Evolutionary conservation across 2,888 invertebrate genomes (phyloP).

Genomic region (Scaptodrosophila latifasciaeformis): DNA sequence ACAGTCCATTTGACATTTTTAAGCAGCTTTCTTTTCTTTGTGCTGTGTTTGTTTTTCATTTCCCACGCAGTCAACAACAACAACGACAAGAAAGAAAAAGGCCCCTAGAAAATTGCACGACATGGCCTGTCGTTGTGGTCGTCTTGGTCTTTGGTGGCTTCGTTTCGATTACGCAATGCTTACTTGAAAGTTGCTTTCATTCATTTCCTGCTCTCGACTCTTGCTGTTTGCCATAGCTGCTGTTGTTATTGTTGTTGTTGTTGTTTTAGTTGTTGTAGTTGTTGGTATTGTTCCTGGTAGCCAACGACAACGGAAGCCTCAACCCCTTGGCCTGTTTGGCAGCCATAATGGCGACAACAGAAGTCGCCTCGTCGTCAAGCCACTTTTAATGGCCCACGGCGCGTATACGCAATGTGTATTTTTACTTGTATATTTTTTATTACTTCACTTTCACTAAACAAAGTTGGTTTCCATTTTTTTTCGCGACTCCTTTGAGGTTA

Average conservation of each 20-base stretch:
- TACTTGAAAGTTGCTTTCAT: constrained; percentile 45
- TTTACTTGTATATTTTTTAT: no score
- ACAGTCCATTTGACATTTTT: constrained; percentile 14
- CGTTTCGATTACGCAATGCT: constrained; percentile 50
- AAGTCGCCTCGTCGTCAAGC: no score
- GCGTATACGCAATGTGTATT: constrained; percentile 62
- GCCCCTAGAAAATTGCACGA: not conserved
- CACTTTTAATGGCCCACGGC: not conserved
- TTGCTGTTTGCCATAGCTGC: constrained; percentile 2
- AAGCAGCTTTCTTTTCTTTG: not conserved
- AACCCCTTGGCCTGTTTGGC: constrained; percentile 29
- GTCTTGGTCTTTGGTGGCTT: constrained; percentile 37
- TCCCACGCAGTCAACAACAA: constrained; percentile 7
- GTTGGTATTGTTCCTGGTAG: constrained; percentile 16
- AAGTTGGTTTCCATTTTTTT: not conserved
- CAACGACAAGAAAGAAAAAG: not conserved
- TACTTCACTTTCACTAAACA: constrained; percentile 9
- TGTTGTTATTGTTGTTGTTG: constrained; percentile 9
- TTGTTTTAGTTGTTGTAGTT: no score
- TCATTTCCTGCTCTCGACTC: constrained; percentile 26
- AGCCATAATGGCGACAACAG: constrained; percentile 47
- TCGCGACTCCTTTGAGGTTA: no score
- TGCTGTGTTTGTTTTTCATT: not conserved
- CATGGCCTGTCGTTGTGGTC: constrained; percentile 7
- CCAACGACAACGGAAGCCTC: constrained; percentile 23